These are phyloP conservation scores for Camelus bactrianus DNA, from an alignment of 2,113 vertebrate genomes.

Conservation along the genomic window DNA sequence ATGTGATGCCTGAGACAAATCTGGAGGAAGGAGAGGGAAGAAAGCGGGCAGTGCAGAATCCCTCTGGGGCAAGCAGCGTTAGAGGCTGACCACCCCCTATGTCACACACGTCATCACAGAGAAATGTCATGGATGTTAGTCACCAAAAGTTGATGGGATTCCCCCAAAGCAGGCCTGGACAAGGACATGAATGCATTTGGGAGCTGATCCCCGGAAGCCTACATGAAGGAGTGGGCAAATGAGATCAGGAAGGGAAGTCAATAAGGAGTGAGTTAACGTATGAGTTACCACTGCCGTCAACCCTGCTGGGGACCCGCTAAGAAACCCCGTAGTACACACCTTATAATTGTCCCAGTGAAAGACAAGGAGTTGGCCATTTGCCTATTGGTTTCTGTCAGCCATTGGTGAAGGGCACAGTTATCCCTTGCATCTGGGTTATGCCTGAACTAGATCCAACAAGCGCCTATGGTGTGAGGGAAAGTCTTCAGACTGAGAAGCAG, in stretches of 20 bases:
- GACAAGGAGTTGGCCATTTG: neutral
- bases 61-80: neutral
- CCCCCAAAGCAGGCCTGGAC: neutral
- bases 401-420: neutral
- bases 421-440: neutral
- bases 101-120: neutral
- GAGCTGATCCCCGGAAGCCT: neutral
- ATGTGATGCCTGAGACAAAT: neutral
- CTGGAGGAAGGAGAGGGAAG: neutral
- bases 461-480: neutral
- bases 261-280: neutral
- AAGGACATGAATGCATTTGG: neutral
- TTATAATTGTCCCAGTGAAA: neutral
- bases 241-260: neutral
- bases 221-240: neutral
- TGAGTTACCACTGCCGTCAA: neutral
- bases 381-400: neutral
- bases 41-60: neutral
- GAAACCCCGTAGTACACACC: neutral
- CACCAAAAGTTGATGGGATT: neutral
- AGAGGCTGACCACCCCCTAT: too few species aligned
- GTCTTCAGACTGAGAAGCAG: neutral
- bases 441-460: neutral
- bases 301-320: neutral
- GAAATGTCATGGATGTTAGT: neutral